A percentile compares a stretch with the other conserved stretches of the same genome.
phyloP scores from a whole-genome alignment of 2,888 invertebrate species.

The Stomorhina lunata region DNA sequence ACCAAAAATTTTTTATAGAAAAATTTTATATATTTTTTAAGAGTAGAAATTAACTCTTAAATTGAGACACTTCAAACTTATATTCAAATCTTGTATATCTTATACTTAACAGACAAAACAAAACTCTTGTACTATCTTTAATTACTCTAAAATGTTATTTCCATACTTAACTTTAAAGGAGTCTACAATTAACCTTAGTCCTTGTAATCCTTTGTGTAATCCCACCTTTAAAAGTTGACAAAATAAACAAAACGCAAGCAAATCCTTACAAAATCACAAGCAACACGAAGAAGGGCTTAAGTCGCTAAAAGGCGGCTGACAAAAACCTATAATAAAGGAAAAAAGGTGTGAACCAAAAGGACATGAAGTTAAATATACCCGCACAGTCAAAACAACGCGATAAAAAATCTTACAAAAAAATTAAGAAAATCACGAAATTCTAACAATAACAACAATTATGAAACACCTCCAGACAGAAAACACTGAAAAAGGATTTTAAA shows the following conservation, averaged over 20 bases:
- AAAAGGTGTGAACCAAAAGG: conserved; percentile 69
- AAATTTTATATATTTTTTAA: too few species aligned
- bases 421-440: not conserved
- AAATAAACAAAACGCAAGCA: conserved; percentile 27
- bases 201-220: conserved; percentile 49
- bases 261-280: conserved; percentile 15
- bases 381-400: conserved; percentile 65
- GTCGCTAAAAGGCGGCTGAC: not conserved
- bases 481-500: conserved; percentile 13
- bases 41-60: too few species aligned
- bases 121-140: too few species aligned
- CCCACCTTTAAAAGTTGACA: conserved; percentile 29
- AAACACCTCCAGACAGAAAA: conserved; percentile 35
- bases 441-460: not conserved
- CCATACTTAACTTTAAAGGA: not conserved
- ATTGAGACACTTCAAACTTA: too few species aligned
- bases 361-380: conserved; percentile 68
- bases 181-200: conserved; percentile 32
- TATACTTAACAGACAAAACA: too few species aligned
- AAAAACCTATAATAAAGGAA: not conserved
- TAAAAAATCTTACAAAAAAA: conserved; percentile 33
- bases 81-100: too few species aligned
- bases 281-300: conserved; percentile 5
- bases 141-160: not conserved
- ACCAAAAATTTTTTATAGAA: too few species aligned